A percentile compares a stretch with the other conserved stretches of the same genome.
Conservation (phyloP, 2,888 invertebrate genomes). For the Patella pellucida region DNA sequence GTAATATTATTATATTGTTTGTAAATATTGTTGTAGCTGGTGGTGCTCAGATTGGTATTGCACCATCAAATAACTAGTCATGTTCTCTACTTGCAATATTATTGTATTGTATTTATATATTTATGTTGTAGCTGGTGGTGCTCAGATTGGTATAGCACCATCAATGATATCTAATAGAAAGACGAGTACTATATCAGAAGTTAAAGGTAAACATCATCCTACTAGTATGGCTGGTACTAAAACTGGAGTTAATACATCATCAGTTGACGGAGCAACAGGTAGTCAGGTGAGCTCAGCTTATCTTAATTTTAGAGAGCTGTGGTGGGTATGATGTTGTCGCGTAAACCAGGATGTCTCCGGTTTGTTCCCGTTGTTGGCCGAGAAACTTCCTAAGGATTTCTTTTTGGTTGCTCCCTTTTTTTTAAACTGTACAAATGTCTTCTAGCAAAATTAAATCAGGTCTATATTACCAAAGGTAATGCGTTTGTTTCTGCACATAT, state of each 20-base stretch:
- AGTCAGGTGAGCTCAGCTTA: constrained; percentile 57
- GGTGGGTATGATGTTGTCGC: too few species aligned
- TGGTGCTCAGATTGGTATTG: too few species aligned
- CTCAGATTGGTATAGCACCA: constrained; percentile 32
- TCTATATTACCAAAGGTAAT: background rate
- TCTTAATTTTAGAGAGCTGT: background rate
- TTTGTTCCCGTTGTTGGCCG: too few species aligned
- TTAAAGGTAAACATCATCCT: constrained; percentile 56
- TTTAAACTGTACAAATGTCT: too few species aligned
- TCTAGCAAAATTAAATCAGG: background rate
- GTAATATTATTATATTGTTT: background rate
- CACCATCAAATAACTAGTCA: too few species aligned
- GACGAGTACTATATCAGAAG: constrained; percentile 64
- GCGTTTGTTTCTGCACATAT: too few species aligned
- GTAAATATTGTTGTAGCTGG: background rate
- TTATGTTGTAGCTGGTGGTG: background rate
- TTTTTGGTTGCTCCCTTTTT: too few species aligned
- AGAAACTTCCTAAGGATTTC: too few species aligned
- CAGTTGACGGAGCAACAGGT: constrained; percentile 58
- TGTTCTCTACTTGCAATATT: too few species aligned
- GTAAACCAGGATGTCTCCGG: too few species aligned
- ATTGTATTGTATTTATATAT: too few species aligned
- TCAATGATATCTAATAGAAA: constrained; percentile 64
- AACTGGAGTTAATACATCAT: constrained; percentile 55
- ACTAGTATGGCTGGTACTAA: constrained; percentile 52